phyloP scores from a whole-genome alignment of 2,113 vertebrate species.

The Daphoenositta chrysoptera region DNA sequence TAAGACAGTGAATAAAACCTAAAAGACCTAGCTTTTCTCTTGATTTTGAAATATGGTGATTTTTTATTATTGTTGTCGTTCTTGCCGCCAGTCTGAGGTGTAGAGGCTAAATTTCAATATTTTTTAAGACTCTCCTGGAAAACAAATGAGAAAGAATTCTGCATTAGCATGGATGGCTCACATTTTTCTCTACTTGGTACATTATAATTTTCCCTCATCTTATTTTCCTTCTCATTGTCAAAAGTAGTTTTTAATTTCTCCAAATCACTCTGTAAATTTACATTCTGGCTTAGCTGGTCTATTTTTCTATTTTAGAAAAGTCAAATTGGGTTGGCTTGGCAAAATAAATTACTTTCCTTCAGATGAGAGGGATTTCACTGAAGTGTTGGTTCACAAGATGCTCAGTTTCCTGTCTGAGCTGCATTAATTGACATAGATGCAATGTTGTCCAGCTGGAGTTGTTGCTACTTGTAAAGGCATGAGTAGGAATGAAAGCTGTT shows the following conservation, averaged over 20 bases:
- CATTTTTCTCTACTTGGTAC: background rate
- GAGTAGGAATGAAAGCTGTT: background rate
- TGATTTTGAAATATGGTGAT: background rate
- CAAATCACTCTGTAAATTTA: background rate
- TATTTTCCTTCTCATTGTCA: background rate
- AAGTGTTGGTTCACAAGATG: background rate
- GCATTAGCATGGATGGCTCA: background rate
- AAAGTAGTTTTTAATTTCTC: background rate
- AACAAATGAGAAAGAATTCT: background rate
- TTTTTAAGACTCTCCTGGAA: background rate
- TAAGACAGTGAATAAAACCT: background rate
- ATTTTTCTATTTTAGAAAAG: background rate
- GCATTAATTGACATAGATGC: background rate
- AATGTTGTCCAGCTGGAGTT: background rate
- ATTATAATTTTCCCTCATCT: background rate
- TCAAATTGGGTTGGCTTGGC: background rate
- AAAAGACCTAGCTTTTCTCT: background rate
- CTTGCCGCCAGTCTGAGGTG: background rate
- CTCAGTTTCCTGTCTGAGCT: no score
- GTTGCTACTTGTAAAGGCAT: background rate
- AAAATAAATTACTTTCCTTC: background rate
- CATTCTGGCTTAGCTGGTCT: background rate
- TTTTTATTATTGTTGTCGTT: background rate
- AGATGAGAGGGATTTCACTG: background rate
- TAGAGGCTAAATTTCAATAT: background rate